These are phyloP conservation scores for Sebastolobus altivelis DNA, from an alignment of 2,797 vertebrate species.

Conservation along the genomic window DNA sequence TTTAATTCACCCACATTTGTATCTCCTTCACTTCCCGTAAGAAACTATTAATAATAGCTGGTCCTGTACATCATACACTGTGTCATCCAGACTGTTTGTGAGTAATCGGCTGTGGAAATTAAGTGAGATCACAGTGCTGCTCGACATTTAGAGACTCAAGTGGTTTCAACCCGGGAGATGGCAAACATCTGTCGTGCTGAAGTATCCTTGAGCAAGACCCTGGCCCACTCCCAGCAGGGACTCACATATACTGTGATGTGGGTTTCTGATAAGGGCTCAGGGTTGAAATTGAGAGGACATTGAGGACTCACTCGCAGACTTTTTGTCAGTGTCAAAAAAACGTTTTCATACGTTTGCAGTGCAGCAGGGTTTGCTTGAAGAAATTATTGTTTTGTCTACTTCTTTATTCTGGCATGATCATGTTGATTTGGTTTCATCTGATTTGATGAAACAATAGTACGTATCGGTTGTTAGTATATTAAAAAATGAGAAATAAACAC, in stretches of 20 bases:
- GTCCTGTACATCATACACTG: not conserved
- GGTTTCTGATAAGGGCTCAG: not conserved
- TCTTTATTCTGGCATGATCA: not conserved
- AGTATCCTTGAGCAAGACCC: slow-evolving; percentile 19
- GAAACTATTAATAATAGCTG: slow-evolving; percentile 22
- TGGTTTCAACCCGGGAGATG: not conserved
- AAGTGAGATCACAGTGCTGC: not conserved
- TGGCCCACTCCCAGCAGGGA: not conserved
- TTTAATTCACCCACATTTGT: slow-evolving; percentile 8
- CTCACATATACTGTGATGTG: slow-evolving; percentile 8
- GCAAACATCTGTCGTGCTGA: slow-evolving; percentile 2
- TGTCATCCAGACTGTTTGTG: not conserved
- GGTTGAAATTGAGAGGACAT: not conserved
- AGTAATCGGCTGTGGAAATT: slow-evolving; percentile 23
- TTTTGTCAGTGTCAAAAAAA: not conserved
- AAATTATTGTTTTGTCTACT: not conserved
- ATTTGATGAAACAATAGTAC: not conserved
- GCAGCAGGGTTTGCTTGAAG: slow-evolving; percentile 4
- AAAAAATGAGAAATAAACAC: not conserved
- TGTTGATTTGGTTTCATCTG: not conserved
- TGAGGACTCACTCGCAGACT: not conserved
- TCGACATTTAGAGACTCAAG: not conserved
- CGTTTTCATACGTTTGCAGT: not conserved
- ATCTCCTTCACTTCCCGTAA: slow-evolving; percentile 4
- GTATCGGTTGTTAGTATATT: not conserved